Evolutionary conservation across 2,888 invertebrate species (phyloP), one percentile per base, ranked within the genome.

Genomic region (Hydriomena furcata): DNA sequence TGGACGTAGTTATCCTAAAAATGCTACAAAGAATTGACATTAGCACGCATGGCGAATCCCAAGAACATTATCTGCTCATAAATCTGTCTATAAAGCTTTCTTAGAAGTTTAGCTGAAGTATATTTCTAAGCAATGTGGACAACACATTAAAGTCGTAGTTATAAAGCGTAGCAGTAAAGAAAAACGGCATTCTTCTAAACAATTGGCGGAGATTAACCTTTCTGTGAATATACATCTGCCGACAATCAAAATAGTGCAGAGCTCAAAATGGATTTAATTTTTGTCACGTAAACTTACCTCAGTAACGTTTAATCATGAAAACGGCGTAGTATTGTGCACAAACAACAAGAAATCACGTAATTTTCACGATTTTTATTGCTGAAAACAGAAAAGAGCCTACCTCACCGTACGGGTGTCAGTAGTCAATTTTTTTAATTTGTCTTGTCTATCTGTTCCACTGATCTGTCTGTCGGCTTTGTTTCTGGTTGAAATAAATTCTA

Each of bases 371-470:
- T 86, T 84, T 82, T 86, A 80, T 64, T 79, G 67, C 80, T 85
- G 86, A 90, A 90, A 91, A 89, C 89, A 90, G 89, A 89, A 89
- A 90, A 85, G 82, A 84, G 85, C 83, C 89, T 87, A 85, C 87
- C 90, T 89, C 89, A 88, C 89, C 82, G 83, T 84, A 82, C 84
- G 77, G 71, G 82, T 87, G 89, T 89, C 89, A 89, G 80, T 78
- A 72, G 67, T 68, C 58, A 58, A 67, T 42, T 48, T 42, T 41
- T 37, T 49, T 35, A 12, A 20, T 28, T n/a, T n/a, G n/a, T n/a
- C n/a, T n/a, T n/a, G n/a, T n/a, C n/a, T n/a, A n/a, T n/a, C n/a
- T n/a, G n/a, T n/a, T n/a, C n/a, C n/a, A n/a, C n/a, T n/a, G n/a
- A n/a, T n/a, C n/a, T 6, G n/a, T 42, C 17, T 42, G 8, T 32